Conservation (phyloP, 2,113 vertebrate species). For the Gymnocephalus cernua region DNA sequence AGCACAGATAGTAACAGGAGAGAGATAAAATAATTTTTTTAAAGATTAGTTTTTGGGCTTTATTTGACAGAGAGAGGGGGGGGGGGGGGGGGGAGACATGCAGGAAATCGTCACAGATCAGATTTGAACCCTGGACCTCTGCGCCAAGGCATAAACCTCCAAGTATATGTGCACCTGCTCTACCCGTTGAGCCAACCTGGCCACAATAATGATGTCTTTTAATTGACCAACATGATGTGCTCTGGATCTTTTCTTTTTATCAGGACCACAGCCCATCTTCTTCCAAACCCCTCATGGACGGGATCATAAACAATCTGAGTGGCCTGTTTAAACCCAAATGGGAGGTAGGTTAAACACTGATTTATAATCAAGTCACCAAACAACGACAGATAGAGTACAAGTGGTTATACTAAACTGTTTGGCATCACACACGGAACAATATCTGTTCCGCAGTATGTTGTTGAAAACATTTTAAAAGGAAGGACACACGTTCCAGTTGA, state of each 20-base stretch:
- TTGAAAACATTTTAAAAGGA: neutral
- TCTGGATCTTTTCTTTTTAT: slow-evolving; percentile 1
- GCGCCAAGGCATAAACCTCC: too few species aligned
- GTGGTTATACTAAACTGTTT: neutral
- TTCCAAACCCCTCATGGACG: slow-evolving; percentile 82
- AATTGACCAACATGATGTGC: neutral
- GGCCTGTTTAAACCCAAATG: slow-evolving; percentile 90
- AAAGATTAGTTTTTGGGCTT: too few species aligned
- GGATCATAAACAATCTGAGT: slow-evolving; percentile 88
- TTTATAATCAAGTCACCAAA: slow-evolving; percentile 1
- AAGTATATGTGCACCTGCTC: too few species aligned
- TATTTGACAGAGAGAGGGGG: too few species aligned
- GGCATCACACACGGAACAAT: neutral
- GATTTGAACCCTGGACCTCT: too few species aligned
- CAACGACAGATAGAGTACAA: neutral
- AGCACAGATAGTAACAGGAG: too few species aligned
- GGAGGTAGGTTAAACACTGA: slow-evolving; percentile 77
- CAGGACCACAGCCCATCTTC: slow-evolving; percentile 83
- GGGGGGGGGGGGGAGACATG: too few species aligned
- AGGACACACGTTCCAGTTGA: slow-evolving; percentile 26
- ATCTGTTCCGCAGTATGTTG: neutral
- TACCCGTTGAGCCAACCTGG: too few species aligned
- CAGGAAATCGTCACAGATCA: too few species aligned
- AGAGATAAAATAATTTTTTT: neutral
- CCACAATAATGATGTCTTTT: neutral